Evolutionary conservation across 2,113 vertebrate species (phyloP), one percentile per base, ranked within the genome.

Genomic region (Centropus bengalensis): DNA sequence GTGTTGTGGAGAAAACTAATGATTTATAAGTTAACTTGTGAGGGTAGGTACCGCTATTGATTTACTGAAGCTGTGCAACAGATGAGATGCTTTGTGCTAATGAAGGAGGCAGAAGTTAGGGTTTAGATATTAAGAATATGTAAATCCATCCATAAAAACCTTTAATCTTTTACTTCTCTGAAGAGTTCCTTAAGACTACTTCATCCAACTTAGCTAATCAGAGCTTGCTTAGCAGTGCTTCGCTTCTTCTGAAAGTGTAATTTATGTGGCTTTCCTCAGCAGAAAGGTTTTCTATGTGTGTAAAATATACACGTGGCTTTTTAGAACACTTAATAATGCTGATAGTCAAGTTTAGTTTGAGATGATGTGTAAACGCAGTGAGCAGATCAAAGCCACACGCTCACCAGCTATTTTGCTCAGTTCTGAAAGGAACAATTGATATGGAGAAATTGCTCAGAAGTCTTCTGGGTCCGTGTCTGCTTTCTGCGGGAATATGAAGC

Each of bases 361-460:
- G 68, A 36, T 62, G n/a, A 23, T 77, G 60, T 36, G 32, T 47
- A 47, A 74, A 59, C 47, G 38, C 44, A 88, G 84, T 3, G 58
- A 69, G 66, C 70, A 90, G 80, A 94, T 88, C 73, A 92, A 96
- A 93, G 88, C 33, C 82, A 63, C 33, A 44, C 78, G 32, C 44
- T 33, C 90, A 80, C 14, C 64, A 79, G 22, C 21, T 66, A 71
- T 66, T 12, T 73, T 79, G 30, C 36, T 67, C 22, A 27, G 28
- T 56, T 68, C 60, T 71, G 69, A 49, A 44, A 71, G 44, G n/a
- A 63, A 2, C 27, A 28, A 60, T 9, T n/a, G 73, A 71, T 60
- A 14, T 0, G 6, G 69, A 70, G 64, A 23, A 83, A 11, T 23
- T 71, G 36, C 76, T 77, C 27, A 32, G 16, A 27, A 82, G 30